These are phyloP conservation scores for Peromyscus aztecus DNA, from an alignment of 2,797 vertebrate species.

Conservation along the genomic window DNA sequence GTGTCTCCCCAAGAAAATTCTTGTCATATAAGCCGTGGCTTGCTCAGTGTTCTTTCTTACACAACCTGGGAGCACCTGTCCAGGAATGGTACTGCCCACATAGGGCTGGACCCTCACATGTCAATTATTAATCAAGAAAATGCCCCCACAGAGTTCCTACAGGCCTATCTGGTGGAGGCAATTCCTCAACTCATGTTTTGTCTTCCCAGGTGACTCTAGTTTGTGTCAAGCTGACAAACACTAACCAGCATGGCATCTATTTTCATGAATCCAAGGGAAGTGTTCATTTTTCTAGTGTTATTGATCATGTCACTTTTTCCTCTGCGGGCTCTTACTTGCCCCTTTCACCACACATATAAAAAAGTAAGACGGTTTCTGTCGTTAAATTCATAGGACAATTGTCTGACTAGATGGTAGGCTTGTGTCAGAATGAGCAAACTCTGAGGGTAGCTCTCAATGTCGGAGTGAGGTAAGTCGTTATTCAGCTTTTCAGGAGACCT, in stretches of 20 bases:
- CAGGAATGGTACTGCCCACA: too few relatives aligned
- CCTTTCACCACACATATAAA: conserved; percentile 10
- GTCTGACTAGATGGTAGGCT: background rate
- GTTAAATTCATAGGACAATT: background rate
- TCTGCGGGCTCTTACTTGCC: background rate
- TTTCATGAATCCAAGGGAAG: background rate
- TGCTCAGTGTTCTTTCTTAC: background rate
- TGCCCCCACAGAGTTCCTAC: background rate
- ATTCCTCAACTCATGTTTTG: background rate
- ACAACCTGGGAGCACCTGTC: background rate
- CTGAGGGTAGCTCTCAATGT: background rate
- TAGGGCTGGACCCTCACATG: background rate
- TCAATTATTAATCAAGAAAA: background rate
- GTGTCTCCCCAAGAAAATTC: background rate
- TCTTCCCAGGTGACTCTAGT: background rate
- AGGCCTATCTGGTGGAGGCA: background rate
- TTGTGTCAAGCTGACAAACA: background rate
- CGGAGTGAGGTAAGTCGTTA: conserved; percentile 35
- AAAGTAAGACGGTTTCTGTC: conserved; percentile 17
- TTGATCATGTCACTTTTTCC: background rate
- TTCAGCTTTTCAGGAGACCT: conserved; percentile 8
- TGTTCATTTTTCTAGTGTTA: background rate
- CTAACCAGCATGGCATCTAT: background rate
- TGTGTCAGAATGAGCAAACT: background rate
- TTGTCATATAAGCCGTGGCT: background rate